A percentile compares a stretch with the other conserved stretches of the same genome.
Evolutionary conservation across 2,113 vertebrate species (phyloP).

Genomic region (Monarcha castaneiventris): DNA sequence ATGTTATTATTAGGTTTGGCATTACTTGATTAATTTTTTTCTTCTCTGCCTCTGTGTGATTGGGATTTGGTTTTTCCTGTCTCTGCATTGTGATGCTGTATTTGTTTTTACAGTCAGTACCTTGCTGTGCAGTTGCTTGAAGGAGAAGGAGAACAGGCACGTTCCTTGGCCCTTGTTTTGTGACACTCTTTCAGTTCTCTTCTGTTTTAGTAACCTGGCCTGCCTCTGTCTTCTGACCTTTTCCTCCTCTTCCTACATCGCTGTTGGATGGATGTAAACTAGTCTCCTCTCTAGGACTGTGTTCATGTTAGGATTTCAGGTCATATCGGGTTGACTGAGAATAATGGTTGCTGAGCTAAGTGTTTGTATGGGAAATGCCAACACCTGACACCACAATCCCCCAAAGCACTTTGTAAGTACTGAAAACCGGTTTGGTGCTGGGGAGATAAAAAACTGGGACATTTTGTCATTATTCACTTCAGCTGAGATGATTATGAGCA

Average conservation of each 20-base stretch:
- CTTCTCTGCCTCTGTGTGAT: constrained; percentile 37
- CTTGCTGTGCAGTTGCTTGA: constrained; percentile 31
- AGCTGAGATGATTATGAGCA: background rate
- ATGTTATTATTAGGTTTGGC: constrained; percentile 57
- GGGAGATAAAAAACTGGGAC: background rate
- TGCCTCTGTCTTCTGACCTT: background rate
- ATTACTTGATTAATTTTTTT: constrained; percentile 40
- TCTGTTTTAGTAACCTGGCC: background rate
- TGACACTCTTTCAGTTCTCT: background rate
- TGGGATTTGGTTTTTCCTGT: constrained; percentile 50
- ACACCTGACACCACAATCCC: background rate
- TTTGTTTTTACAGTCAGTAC: constrained; percentile 57
- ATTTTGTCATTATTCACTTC: background rate
- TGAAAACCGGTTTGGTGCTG: background rate
- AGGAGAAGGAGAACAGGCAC: constrained; percentile 1
- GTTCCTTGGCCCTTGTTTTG: background rate
- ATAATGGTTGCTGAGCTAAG: background rate
- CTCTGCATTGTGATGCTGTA: constrained; percentile 4
- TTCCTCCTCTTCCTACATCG: background rate
- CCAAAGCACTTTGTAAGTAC: background rate
- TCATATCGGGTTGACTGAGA: background rate
- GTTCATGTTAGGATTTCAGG: background rate
- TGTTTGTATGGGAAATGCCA: background rate
- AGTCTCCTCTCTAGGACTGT: background rate
- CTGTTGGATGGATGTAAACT: background rate